Evolutionary conservation across 2,888 invertebrate genomes (phyloP).

Genomic region (Auanema sp.): DNA sequence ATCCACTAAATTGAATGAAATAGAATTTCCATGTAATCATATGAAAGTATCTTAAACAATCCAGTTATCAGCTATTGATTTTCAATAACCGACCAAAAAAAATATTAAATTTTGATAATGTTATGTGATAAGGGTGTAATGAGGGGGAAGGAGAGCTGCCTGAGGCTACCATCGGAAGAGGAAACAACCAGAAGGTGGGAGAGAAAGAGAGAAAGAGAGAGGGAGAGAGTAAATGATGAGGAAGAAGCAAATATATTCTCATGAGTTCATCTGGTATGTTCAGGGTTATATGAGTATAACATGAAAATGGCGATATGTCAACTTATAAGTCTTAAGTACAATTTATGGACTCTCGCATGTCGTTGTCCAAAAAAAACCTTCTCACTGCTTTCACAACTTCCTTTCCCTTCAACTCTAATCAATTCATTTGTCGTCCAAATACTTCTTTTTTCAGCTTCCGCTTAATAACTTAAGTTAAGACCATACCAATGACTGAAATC

Average conservation of each 20-base stretch:
- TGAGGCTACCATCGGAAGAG: not conserved
- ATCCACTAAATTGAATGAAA: not conserved
- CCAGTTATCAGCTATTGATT: not conserved
- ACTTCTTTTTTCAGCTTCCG: no score
- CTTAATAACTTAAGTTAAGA: no score
- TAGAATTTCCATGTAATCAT: not conserved
- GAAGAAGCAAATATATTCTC: not conserved
- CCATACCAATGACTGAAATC: no score
- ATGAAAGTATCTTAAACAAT: not conserved
- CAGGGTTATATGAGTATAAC: no score
- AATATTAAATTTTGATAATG: not conserved
- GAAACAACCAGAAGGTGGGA: not conserved
- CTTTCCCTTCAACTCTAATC: no score
- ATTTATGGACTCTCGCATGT: no score
- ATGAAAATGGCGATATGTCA: no score
- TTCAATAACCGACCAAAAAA: not conserved
- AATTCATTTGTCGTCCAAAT: no score
- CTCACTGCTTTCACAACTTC: no score
- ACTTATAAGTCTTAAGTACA: no score
- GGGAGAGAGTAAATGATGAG: not conserved
- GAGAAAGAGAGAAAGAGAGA: slow-evolving; percentile 4
- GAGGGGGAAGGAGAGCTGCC: not conserved
- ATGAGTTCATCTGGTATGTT: no score
- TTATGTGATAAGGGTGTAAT: not conserved
- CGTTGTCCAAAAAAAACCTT: no score